Evolutionary conservation across 2,797 vertebrate species (phyloP), one percentile per base, ranked within the genome.

Genomic region (Octomys mimax): DNA sequence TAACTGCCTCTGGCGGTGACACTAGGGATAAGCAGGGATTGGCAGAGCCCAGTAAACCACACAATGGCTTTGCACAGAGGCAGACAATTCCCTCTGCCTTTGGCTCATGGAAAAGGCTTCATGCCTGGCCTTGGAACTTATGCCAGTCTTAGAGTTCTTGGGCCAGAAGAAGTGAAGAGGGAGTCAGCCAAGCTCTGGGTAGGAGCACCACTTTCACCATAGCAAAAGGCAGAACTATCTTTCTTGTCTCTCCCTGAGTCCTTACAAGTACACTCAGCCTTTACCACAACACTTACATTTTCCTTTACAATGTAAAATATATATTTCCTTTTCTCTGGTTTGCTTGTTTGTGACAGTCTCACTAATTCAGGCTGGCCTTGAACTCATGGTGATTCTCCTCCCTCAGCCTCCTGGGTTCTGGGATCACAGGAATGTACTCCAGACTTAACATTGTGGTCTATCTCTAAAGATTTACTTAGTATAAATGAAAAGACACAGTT

Each of bases 381-480:
- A 39, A 22, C 36, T 71, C 21, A 1, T 73, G 70, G 36, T 2
- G 21, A 73, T 42, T 36, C 36, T 73, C 70, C 70, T 73, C 10
- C 70, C 21, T 73, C 36, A 42, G 70, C 3, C 21, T 73, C 70
- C 22, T 5, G 4, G 11, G 22, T 73, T 22, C 36, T 73, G 22
- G 21, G 36, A 22, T 42, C 10, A 42, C 22, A 73, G 36, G 36
- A 0, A 10, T 73, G 11, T 5, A 9, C 36, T 42, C 70, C 21
- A 73, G 36, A 22, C 21, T 21, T 1, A 7, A 22, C 22, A 42
- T 42, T 5, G 84, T 82, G 36, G 24, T 49, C 79, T 11, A 94
- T 96, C 10, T 83, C 80, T 93, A 86, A 96, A 95, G 39, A 13
- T 77, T 84, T 26, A 4, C 87, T 95, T 75, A 89, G 49, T n/a